Conservation (phyloP, 2,888 invertebrate species). For the Strigamia crassipes region DNA sequence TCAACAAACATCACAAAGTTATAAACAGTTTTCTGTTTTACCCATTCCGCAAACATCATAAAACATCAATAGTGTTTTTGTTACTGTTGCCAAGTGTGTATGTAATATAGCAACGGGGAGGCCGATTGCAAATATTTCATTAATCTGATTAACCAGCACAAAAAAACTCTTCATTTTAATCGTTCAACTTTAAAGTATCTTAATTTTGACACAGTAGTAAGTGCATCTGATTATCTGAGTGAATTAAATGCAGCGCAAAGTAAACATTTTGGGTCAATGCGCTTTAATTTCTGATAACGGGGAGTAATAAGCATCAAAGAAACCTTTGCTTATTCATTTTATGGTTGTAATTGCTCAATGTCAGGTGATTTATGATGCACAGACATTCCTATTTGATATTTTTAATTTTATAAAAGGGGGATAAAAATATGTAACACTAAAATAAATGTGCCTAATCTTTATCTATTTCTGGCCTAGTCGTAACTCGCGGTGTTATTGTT, state of each 20-base stretch:
- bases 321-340: neutral
- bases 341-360: neutral
- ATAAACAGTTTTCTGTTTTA: neutral
- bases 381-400: too few species aligned
- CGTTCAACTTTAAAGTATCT: neutral
- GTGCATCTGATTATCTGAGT: neutral
- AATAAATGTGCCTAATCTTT: neutral
- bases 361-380: neutral
- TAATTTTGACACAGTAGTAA: neutral
- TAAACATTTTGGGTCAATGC: neutral
- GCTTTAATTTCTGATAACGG: conserved; percentile 19
- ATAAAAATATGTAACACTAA: neutral
- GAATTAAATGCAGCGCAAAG: neutral
- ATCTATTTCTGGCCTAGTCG: neutral
- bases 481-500: neutral
- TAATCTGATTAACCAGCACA: neutral
- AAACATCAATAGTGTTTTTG: neutral
- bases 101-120: neutral
- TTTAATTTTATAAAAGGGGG: too few species aligned
- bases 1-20: conserved; percentile 2
- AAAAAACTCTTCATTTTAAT: neutral
- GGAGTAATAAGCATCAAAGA: neutral
- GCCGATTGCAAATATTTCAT: neutral
- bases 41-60: neutral
- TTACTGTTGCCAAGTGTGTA: neutral